Conservation (phyloP, 2,888 invertebrate genomes). For the Mythimna vitellina region DNA sequence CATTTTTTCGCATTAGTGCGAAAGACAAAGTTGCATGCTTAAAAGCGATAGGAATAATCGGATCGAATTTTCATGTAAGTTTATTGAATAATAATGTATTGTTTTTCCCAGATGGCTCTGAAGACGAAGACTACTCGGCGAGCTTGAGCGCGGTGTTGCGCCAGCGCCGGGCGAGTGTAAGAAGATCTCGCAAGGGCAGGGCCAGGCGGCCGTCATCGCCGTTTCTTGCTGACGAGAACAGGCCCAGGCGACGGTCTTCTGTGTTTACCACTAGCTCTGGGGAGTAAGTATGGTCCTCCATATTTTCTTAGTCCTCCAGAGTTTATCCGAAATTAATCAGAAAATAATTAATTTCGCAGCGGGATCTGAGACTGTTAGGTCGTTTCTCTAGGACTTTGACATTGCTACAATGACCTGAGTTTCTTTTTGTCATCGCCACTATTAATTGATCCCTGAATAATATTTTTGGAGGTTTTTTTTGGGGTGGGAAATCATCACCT, state of each 20-base stretch:
- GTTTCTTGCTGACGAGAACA: conserved; percentile 85
- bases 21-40: no score
- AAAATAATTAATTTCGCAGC: neutral
- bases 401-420: no score
- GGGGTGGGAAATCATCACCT: no score
- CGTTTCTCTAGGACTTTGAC: neutral
- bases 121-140: conserved; percentile 96
- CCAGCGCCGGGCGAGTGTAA: conserved; percentile 94
- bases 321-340: no score
- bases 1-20: no score
- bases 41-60: no score
- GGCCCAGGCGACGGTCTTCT: conserved; percentile 83
- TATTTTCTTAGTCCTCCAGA: neutral
- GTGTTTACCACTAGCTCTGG: conserved; percentile 96
- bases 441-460: no score
- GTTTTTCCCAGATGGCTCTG: conserved; percentile 88
- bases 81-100: neutral
- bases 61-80: no score
- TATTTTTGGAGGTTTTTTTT: no score
- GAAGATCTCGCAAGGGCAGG: conserved; percentile 92
- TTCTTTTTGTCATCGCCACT: no score
- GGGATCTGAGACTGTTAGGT: neutral
- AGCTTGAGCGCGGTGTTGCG: conserved; percentile 95
- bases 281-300: conserved; percentile 91
- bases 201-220: conserved; percentile 91